Evolutionary conservation across 2,113 vertebrate genomes (phyloP).

Genomic region (Apteryx owenii): DNA sequence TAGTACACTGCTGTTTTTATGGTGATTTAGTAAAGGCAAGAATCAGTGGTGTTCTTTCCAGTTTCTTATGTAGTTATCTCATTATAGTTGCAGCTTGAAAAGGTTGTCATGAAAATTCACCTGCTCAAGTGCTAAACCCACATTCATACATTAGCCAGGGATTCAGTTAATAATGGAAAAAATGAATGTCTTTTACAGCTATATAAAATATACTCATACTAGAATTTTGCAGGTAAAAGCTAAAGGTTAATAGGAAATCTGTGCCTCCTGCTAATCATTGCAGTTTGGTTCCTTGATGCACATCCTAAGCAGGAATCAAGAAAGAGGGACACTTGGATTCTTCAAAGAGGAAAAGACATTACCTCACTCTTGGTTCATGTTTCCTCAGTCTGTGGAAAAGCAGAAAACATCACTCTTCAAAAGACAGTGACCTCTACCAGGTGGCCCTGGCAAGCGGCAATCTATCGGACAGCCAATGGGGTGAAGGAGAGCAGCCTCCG

Average conservation of each 20-base stretch:
- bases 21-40: not conserved
- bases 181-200: not conserved
- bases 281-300: not conserved
- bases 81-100: not conserved
- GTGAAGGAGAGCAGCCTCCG: constrained; percentile 71
- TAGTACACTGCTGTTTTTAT: not conserved
- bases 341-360: not conserved
- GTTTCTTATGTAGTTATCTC: not conserved
- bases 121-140: not conserved
- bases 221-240: not conserved
- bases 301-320: not conserved
- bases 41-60: not conserved
- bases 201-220: not conserved
- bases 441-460: constrained; percentile 96
- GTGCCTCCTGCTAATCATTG: not conserved
- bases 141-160: not conserved
- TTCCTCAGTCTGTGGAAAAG: constrained; percentile 92
- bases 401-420: constrained; percentile 82
- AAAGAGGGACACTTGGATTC: not conserved
- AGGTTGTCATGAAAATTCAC: not conserved
- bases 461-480: constrained; percentile 84
- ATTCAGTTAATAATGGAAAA: not conserved
- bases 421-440: constrained; percentile 78
- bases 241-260: not conserved
- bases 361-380: not conserved